Percentiles rank a stretch among this genome's conserved stretches.
phyloP scores from a whole-genome alignment of 2,888 invertebrate species.

The Nycteola revayana region DNA sequence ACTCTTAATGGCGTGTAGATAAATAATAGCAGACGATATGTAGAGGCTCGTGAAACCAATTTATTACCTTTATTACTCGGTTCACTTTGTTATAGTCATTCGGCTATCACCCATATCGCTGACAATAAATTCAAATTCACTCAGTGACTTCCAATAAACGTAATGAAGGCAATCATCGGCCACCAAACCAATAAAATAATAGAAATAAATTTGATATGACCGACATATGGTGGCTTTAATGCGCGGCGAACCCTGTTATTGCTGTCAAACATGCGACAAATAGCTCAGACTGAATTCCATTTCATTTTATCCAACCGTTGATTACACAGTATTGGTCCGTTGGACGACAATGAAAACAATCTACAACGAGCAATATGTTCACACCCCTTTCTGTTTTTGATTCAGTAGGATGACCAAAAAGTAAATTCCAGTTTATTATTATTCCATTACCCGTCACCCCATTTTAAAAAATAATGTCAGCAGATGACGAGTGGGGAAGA shows the following conservation, averaged over 20 bases:
- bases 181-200: slow-evolving; percentile 79
- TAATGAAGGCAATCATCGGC: slow-evolving; percentile 78
- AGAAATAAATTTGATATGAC: slow-evolving; percentile 82
- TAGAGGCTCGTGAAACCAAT: slow-evolving; percentile 55
- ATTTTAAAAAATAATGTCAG: slow-evolving; percentile 81
- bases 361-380: slow-evolving; percentile 74
- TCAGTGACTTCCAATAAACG: slow-evolving; percentile 77
- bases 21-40: slow-evolving; percentile 45
- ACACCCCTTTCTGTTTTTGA: slow-evolving; percentile 79
- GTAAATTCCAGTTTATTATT: slow-evolving; percentile 82
- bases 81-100: slow-evolving; percentile 75
- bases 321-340: slow-evolving; percentile 78
- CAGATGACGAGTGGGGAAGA: slow-evolving; percentile 72
- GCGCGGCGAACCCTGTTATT: slow-evolving; percentile 79
- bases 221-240: slow-evolving; percentile 79
- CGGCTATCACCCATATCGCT: slow-evolving; percentile 73
- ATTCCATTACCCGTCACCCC: slow-evolving; percentile 78
- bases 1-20: slow-evolving; percentile 23
- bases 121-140: slow-evolving; percentile 78
- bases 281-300: slow-evolving; percentile 70
- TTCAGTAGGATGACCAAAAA: slow-evolving; percentile 78
- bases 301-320: slow-evolving; percentile 74
- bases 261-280: slow-evolving; percentile 82
- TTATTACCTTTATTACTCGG: slow-evolving; percentile 74
- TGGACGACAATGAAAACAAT: slow-evolving; percentile 73